phyloP scores from a whole-genome alignment of 2,888 invertebrate genomes.

The Corbicula japonica region DNA sequence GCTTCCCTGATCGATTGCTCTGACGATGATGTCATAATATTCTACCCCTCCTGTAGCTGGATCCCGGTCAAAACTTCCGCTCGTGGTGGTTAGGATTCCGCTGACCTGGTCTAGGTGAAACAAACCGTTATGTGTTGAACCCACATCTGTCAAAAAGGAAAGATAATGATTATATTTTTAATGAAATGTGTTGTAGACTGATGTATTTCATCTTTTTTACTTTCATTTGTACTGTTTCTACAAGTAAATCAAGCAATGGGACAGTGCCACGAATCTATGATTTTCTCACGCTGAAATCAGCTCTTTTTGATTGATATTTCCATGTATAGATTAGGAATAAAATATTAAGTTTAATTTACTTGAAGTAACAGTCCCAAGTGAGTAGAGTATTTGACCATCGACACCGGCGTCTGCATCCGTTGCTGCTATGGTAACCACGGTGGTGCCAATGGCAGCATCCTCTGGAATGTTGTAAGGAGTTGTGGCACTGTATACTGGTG shows the following conservation, averaged over 20 bases:
- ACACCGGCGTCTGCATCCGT: conserved; percentile 68
- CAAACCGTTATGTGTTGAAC: conserved; percentile 23
- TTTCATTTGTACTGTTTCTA: no score
- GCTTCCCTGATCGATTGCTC: conserved; percentile 47
- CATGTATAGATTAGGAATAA: no score
- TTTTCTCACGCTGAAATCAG: no score
- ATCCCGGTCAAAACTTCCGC: conserved; percentile 64
- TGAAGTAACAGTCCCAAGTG: conserved; percentile 39
- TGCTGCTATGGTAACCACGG: conserved; percentile 67
- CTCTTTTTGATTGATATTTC: no score
- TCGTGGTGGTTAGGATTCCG: conserved; percentile 65
- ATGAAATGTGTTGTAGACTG: no score
- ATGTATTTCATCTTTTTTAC: no score
- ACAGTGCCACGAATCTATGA: no score
- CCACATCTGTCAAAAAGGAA: not conserved
- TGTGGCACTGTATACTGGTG: conserved; percentile 42
- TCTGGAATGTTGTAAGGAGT: conserved; percentile 60
- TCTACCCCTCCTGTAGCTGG: conserved; percentile 51
- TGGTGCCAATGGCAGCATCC: conserved; percentile 59
- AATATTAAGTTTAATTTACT: no score
- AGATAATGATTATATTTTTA: no score
- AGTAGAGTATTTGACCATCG: conserved; percentile 50
- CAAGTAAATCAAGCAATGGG: no score
- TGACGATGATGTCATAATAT: conserved; percentile 66
- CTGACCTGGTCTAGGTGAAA: conserved; percentile 71